A percentile compares a stretch with the other conserved stretches of the same genome.
Evolutionary conservation across 2,113 vertebrate species (phyloP).

Genomic region (Calonectris borealis): DNA sequence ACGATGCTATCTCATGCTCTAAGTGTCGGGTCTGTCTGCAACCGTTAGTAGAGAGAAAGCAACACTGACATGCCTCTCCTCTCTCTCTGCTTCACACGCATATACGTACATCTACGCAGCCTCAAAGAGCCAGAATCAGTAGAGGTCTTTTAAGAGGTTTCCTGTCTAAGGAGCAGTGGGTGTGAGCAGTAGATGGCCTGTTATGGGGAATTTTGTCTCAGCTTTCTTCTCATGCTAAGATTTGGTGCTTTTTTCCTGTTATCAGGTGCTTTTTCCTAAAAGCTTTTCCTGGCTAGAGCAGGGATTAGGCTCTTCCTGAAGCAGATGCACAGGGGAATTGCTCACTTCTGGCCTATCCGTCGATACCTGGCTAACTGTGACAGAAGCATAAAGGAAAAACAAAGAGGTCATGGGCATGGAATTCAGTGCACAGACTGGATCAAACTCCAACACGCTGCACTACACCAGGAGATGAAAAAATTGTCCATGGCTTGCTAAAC

Average conservation of each 20-base stretch:
- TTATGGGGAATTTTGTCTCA: constrained; percentile 20
- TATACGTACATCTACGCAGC: not conserved
- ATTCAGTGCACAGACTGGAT: not conserved
- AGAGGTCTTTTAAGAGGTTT: constrained; percentile 40
- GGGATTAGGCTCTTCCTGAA: not conserved
- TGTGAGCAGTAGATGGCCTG: constrained; percentile 2
- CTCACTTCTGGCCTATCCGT: not conserved
- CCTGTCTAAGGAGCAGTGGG: constrained; percentile 30
- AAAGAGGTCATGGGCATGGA: not conserved
- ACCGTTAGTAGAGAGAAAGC: not conserved
- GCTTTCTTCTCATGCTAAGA: constrained; percentile 31
- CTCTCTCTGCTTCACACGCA: not conserved
- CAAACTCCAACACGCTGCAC: not conserved
- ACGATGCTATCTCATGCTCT: not conserved
- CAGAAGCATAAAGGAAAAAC: constrained; percentile 5
- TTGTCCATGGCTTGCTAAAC: not conserved
- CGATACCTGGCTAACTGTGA: constrained; percentile 18
- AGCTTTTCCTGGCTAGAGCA: constrained; percentile 9
- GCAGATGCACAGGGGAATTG: not conserved
- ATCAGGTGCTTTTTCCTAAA: constrained; percentile 19
- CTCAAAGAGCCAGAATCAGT: not conserved
- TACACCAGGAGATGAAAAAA: not conserved
- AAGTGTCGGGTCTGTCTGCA: constrained; percentile 2
- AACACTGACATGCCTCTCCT: not conserved
- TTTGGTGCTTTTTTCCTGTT: not conserved